Base-by-base conservation (phyloP, 1,140 invertebrate genomes). In the Conus betulinus region DNA sequence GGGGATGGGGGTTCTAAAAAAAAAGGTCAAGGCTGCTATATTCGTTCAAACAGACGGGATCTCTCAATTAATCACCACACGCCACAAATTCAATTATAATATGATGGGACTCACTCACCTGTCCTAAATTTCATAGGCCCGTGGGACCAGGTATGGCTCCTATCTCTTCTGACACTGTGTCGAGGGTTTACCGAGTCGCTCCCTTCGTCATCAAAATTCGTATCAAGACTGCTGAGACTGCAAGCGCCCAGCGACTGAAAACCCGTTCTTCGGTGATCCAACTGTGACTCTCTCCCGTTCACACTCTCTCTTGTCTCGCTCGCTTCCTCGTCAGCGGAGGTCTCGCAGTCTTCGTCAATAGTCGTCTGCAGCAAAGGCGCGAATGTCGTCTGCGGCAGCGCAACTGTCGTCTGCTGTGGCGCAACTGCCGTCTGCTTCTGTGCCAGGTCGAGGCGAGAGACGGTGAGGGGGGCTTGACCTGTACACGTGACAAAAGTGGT, bases 111-210 rank as follows among this genome's bases (percentile, higher is more conserved):
- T 39, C 15, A 71, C 76, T 39, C 27, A 78, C 76, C 76, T 8
- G 76, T 39, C 39, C 20, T 78, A 11, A 78, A 78, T 13, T 27
- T 78, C 76, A 78, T 39, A 78, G 76, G 5, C 7, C 25, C 39
- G n/a, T 78, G 76, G 17, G 76, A 78, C 76, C 76, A 78, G 17
- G 76, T 78, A 78, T 78, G 25, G 76, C 76, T 78, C 10, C 76
- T 7, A 39, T 78, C 76, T 78, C 76, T 27, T 78, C 25, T 11
- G 8, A 39, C 39, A 8, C 25, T 78, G 25, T 15, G 76, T 6
- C 11, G 25, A 78, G 7, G 76, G 25, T 39, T 39, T 39, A n/a
- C 39, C 8, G 25, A 51, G 11, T 27, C 25, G 27, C 39, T 51
- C 6, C 25, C 10, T 11, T 39, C 76, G 25, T 78, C 76, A 7